Evolutionary conservation across 2,113 vertebrate genomes (phyloP).

Genomic region (Tragelaphus scriptus): DNA sequence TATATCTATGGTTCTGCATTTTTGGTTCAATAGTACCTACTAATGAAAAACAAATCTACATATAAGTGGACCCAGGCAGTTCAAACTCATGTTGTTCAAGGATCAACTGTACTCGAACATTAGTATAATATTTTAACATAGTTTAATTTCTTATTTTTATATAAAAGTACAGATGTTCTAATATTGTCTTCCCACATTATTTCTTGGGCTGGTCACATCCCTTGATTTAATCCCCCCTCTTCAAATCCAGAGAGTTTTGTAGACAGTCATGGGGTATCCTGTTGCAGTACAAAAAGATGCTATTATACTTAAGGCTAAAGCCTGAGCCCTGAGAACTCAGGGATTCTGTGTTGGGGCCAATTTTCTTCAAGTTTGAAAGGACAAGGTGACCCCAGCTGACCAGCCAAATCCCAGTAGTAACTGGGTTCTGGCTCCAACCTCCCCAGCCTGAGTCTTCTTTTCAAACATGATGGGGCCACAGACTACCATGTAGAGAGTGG

Average conservation of each 20-base stretch:
- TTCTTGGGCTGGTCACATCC: not conserved
- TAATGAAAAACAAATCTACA: not conserved
- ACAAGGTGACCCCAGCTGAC: not conserved
- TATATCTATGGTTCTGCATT: not conserved
- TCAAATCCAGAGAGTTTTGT: not conserved
- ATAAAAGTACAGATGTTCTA: not conserved
- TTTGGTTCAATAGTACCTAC: not conserved
- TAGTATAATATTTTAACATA: not conserved
- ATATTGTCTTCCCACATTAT: not conserved
- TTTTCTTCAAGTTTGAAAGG: not conserved
- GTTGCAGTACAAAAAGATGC: not conserved
- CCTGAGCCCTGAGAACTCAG: not conserved
- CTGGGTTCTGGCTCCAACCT: not conserved
- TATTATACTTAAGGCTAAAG: not conserved
- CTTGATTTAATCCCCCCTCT: not conserved
- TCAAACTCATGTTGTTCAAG: not conserved
- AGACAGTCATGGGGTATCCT: not conserved
- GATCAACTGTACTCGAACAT: not conserved
- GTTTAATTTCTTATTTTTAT: not conserved
- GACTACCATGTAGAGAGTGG: not conserved
- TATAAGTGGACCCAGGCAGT: not conserved
- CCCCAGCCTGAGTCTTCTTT: not conserved
- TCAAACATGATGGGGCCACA: accelerated
- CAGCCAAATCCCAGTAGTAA: not conserved
- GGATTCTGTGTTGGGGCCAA: not conserved